A percentile compares a stretch with the other conserved stretches of the same genome.
These are phyloP conservation scores for Kryptolebias marmoratus DNA, from an alignment of 2,113 vertebrate species.

Conservation along the genomic window DNA sequence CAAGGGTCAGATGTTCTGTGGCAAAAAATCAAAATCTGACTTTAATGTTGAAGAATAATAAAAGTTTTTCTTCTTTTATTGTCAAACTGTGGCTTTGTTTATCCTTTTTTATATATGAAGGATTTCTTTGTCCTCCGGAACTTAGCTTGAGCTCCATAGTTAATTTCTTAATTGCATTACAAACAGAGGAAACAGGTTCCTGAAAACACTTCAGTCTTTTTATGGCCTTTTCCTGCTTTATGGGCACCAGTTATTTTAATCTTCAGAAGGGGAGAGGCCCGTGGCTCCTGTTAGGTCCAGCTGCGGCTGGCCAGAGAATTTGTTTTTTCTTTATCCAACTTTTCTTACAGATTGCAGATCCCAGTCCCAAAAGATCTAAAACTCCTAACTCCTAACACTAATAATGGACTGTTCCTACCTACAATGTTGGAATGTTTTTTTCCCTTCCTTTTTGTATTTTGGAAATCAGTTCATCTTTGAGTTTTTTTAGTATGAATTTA, in stretches of 20 bases:
- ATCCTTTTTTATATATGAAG: neutral
- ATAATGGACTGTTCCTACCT: neutral
- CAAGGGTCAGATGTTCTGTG: no score
- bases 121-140: neutral
- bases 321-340: neutral
- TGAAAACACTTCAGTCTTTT: slow-evolving; percentile 1
- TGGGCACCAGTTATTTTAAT: slow-evolving; percentile 9
- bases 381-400: no score
- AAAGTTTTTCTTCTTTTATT: neutral
- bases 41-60: neutral
- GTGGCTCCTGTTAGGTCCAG: neutral
- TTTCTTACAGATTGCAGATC: no score
- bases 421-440: neutral
- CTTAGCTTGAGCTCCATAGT: neutral
- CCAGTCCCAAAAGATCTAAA: no score
- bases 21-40: no score
- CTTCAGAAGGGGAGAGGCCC: neutral
- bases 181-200: slow-evolving; percentile 13
- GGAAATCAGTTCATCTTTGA: neutral
- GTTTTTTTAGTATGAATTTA: no score
- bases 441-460: neutral
- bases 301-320: no score
- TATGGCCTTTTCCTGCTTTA: neutral
- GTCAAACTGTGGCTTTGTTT: neutral
- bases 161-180: slow-evolving; percentile 3